Evolutionary conservation across 2,888 invertebrate genomes (phyloP).

Genomic region (Melanchra persicariae): DNA sequence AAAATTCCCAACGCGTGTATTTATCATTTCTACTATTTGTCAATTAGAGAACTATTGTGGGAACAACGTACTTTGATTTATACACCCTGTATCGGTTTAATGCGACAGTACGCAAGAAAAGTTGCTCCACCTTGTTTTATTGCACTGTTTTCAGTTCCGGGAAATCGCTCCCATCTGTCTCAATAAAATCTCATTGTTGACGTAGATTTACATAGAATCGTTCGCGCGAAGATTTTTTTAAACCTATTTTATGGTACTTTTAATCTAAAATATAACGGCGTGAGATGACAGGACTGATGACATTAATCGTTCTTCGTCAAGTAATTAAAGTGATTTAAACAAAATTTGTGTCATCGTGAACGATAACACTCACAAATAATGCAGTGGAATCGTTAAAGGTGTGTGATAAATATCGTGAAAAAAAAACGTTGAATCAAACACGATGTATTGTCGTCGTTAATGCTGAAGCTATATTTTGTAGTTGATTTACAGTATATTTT

Average conservation of each 20-base stretch:
- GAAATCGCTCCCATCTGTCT: constrained; percentile 62
- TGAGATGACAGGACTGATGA: constrained; percentile 44
- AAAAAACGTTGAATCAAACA: constrained; percentile 36
- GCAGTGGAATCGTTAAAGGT: constrained; percentile 32
- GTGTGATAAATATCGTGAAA: constrained; percentile 42
- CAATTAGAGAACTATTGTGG: constrained; percentile 89
- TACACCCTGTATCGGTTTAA: constrained; percentile 77
- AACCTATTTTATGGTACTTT: constrained; percentile 55
- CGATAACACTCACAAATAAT: constrained; percentile 57
- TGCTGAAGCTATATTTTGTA: constrained; percentile 20
- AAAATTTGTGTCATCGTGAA: constrained; percentile 44
- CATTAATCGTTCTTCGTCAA: constrained; percentile 49
- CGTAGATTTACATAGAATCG: constrained; percentile 62
- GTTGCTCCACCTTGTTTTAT: constrained; percentile 66
- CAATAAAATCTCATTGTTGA: constrained; percentile 67
- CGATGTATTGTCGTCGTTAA: constrained; percentile 27
- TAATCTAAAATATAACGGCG: constrained; percentile 55
- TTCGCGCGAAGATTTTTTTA: constrained; percentile 37
- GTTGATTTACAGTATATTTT: constrained; percentile 21
- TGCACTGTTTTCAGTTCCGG: constrained; percentile 61
- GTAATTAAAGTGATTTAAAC: constrained; percentile 65
- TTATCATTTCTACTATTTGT: constrained; percentile 91
- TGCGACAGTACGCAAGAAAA: constrained; percentile 58
- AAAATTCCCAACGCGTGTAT: constrained; percentile 86
- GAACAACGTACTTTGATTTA: constrained; percentile 88